These are phyloP conservation scores for Mohoua ochrocephala DNA, from an alignment of 2,113 vertebrate species.

Conservation along the genomic window DNA sequence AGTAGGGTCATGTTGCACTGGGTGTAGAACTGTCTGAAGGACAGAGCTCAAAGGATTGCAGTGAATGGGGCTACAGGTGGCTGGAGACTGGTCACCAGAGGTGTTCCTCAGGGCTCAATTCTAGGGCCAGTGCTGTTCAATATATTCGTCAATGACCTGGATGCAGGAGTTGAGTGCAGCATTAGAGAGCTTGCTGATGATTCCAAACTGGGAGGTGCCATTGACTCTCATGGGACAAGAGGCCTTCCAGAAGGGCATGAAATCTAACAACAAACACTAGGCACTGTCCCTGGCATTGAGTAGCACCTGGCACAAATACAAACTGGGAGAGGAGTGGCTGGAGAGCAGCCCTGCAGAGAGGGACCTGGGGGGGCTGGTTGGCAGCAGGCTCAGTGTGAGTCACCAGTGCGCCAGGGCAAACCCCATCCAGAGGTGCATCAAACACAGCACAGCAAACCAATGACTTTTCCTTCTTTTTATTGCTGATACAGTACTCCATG, in stretches of 20 bases:
- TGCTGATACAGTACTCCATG: neutral
- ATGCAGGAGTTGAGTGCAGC: neutral
- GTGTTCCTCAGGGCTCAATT: neutral
- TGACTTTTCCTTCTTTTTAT: neutral
- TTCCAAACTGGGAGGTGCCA: neutral
- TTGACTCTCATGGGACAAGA: neutral
- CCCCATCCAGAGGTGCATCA: too few species aligned
- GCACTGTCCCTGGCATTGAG: neutral
- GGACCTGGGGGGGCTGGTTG: neutral
- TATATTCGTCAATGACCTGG: neutral
- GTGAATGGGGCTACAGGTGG: neutral
- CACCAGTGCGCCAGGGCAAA: neutral
- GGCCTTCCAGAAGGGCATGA: neutral
- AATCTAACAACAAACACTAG: neutral
- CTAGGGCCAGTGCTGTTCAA: neutral
- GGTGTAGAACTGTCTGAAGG: neutral
- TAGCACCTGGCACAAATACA: neutral
- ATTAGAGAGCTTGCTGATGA: neutral
- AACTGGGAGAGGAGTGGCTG: neutral
- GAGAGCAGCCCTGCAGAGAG: neutral
- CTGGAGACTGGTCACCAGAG: neutral
- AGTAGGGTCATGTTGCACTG: neutral
- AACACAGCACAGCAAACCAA: neutral
- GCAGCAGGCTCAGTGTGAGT: neutral
- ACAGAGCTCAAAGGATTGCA: neutral